phyloP scores from a whole-genome alignment of 2,888 invertebrate genomes.

The Carterocephalus palaemon region DNA sequence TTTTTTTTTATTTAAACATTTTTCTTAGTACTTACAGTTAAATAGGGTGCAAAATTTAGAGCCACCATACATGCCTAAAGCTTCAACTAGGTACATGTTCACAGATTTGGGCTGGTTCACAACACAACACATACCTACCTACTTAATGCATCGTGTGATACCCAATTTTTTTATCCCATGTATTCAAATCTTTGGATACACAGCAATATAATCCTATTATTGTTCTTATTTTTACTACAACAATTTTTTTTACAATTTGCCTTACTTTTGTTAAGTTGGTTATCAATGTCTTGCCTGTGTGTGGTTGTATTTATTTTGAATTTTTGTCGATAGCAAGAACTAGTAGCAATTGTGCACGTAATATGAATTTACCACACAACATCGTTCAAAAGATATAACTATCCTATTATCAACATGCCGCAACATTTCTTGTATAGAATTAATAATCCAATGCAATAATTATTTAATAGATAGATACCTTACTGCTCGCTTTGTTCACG shows the following conservation, averaged over 20 bases:
- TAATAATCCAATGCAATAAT: constrained; percentile 3
- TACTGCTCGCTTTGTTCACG: constrained; percentile 23
- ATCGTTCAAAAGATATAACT: background rate
- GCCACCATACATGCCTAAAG: constrained; percentile 19
- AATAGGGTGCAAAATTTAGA: constrained; percentile 16
- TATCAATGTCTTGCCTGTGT: background rate
- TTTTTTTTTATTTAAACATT: too few species aligned
- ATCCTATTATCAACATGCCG: constrained; percentile 1
- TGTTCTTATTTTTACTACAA: constrained; percentile 3
- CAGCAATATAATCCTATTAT: constrained; percentile 8
- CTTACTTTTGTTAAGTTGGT: constrained; percentile 2
- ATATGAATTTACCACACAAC: background rate
- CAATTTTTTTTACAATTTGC: background rate
- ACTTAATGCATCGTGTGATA: constrained; percentile 20
- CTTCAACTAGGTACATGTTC: constrained; percentile 14
- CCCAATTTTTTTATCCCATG: constrained; percentile 13
- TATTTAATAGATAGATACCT: constrained; percentile 9
- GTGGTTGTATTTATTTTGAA: background rate
- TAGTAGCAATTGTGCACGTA: constrained; percentile 1
- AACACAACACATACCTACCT: constrained; percentile 18
- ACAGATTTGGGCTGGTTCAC: constrained; percentile 15
- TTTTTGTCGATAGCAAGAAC: too few species aligned
- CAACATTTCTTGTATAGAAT: constrained; percentile 1
- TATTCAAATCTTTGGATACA: constrained; percentile 12
- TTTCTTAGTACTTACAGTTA: constrained; percentile 19